Conservation (phyloP, 1,140 invertebrate species). For the Trichogramma pretiosum region DNA sequence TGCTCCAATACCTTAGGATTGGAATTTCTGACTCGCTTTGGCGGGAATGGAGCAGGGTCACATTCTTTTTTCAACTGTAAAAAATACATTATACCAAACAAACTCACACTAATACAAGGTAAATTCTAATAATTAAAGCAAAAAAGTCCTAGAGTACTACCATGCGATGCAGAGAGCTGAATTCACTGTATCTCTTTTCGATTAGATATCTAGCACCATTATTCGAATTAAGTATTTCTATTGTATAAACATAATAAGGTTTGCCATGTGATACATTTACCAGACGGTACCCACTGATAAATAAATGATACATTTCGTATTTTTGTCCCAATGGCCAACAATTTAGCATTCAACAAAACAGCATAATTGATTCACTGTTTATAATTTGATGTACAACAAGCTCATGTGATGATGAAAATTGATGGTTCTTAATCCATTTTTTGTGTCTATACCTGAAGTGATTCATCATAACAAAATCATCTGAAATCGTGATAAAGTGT, state of each 20-base stretch:
- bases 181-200: slow-evolving; percentile 54
- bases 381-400: too few species aligned
- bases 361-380: too few species aligned
- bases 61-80: slow-evolving; percentile 33
- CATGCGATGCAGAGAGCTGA: slow-evolving; percentile 53
- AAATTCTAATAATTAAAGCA: background rate
- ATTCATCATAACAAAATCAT: too few species aligned
- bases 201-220: slow-evolving; percentile 41
- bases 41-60: slow-evolving; percentile 51
- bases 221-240: slow-evolving; percentile 44
- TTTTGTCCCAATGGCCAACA: too few species aligned
- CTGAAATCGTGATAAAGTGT: too few species aligned
- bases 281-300: slow-evolving; percentile 41
- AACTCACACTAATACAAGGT: background rate
- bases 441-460: too few species aligned
- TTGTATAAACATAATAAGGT: slow-evolving; percentile 50
- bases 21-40: slow-evolving; percentile 53
- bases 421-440: too few species aligned
- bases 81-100: slow-evolving; percentile 18
- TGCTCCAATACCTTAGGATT: slow-evolving; percentile 55
- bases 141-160: slow-evolving; percentile 31
- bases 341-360: too few species aligned
- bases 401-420: too few species aligned
- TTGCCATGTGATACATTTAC: slow-evolving; percentile 40
- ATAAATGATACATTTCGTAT: slow-evolving; percentile 41